Percentiles rank a stretch among this genome's conserved stretches.
Conservation (phyloP, 2,113 vertebrate species). For the Equus quagga region DNA sequence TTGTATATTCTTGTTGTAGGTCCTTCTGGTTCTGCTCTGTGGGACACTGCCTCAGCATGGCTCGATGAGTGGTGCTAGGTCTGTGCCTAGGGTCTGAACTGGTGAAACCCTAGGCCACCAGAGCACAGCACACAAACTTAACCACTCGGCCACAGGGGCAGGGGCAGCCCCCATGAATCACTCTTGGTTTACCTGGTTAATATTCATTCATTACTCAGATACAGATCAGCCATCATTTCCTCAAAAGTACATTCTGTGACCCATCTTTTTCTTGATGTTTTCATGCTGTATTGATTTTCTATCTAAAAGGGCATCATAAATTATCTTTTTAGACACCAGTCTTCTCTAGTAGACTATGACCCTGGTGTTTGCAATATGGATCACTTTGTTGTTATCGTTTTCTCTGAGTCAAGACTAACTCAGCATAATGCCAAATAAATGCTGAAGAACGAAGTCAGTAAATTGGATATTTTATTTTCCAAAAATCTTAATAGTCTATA, state of each 20-base stretch:
- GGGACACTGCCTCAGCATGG: no score
- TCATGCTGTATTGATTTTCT: background rate
- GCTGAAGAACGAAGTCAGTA: background rate
- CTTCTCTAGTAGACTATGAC: background rate
- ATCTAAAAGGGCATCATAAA: background rate
- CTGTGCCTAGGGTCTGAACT: no score
- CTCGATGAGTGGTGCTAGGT: no score
- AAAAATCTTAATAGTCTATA: background rate
- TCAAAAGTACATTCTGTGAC: background rate
- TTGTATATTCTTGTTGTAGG: no score
- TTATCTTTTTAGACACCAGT: background rate
- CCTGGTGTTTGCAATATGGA: background rate
- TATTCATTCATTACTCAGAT: background rate
- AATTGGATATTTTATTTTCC: background rate
- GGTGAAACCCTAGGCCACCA: no score
- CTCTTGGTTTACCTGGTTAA: background rate
- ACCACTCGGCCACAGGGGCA: no score
- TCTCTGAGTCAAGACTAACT: background rate
- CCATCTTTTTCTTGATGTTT: background rate
- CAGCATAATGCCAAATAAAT: background rate
- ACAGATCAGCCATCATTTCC: background rate
- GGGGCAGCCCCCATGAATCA: background rate
- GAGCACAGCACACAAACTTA: no score
- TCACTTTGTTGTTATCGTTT: background rate
- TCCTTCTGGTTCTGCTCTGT: no score